Evolutionary conservation across 2,797 vertebrate genomes (phyloP), one percentile per base, ranked within the genome.

Genomic region (Luscinia megarhynchos): DNA sequence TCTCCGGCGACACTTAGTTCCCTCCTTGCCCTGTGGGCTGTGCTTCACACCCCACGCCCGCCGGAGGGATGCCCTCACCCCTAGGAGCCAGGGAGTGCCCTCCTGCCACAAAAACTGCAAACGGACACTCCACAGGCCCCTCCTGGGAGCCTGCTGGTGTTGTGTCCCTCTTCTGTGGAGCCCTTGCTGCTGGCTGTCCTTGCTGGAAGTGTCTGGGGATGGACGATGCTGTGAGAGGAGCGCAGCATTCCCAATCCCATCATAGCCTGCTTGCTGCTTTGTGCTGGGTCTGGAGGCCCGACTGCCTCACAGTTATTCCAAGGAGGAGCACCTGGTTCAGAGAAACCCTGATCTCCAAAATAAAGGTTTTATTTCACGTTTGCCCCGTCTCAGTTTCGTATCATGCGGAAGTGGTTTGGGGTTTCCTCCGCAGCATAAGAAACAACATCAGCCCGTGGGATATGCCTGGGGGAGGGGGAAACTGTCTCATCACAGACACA

Each of bases 381-480:
- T 41, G 5, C 18, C 6, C 4, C 0, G 5, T 6, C 64, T 77
- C 1, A 0, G 19, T 43, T 85, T 84, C 4, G 0, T 40, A 46
- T 41, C 9, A 1, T 11, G 16, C 6, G 45, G 67, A 48, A 26
- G 63, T 22, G 57, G 34, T 64, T 64, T 6, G 11, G 7, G 30
- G 41, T 45, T 30, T 24, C 16, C 10, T 41, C 2, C 19, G 1
- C 6, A 9, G 7, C 46, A 45, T 57, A 29, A 63, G 17, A 68
- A 78, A 22, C 0, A 1, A 4, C 1, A 2, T 10, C 46, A 2
- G 1, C 40, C 18, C 5, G 1, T 1, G 3, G n/a, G 22, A 10
- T 0, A 4, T 0, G 3, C 50, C 19, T 17, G 50, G 20, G 14
- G 19, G 22, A 58, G 36, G 14, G 17, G 51, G 45, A 7, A 11